A percentile compares a stretch with the other conserved stretches of the same genome.
phyloP scores from a whole-genome alignment of 23 tunicate species.

The Trididemnum miniatum region DNA sequence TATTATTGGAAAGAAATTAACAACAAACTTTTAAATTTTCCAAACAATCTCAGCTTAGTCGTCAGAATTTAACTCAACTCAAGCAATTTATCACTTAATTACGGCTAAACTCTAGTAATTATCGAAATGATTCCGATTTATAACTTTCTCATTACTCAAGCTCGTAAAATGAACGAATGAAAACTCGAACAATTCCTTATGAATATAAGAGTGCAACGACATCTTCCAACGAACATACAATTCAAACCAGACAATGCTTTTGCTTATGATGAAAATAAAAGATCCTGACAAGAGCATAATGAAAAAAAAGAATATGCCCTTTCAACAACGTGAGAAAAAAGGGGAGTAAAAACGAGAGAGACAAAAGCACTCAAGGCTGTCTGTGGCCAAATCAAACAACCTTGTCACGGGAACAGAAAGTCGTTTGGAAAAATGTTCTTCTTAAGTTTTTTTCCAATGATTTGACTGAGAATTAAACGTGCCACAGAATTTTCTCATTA shows the following conservation, averaged over 20 bases:
- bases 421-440: too few relatives aligned
- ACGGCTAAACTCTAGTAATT: neutral
- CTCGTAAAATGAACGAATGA: neutral
- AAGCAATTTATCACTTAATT: neutral
- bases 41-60: too few relatives aligned
- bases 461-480: too few relatives aligned
- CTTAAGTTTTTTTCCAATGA: too few relatives aligned
- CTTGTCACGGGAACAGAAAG: neutral
- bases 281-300: neutral
- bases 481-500: too few relatives aligned
- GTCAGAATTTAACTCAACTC: neutral
- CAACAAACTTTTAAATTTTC: neutral
- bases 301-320: neutral
- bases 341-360: conserved; percentile 22
- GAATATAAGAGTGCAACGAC: neutral
- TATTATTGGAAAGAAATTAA: too few relatives aligned
- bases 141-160: too few relatives aligned
- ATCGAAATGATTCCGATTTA: too few relatives aligned
- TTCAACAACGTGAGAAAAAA: conserved; percentile 4
- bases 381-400: conserved; percentile 27
- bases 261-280: conserved; percentile 47
- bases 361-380: conserved; percentile 15
- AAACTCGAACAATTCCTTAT: too few relatives aligned
- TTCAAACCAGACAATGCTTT: conserved; percentile 13
- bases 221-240: conserved; percentile 7